Evolutionary conservation across 2,797 vertebrate species (phyloP), one percentile per base, ranked within the genome.

Genomic region (Lutjanus campechanus): DNA sequence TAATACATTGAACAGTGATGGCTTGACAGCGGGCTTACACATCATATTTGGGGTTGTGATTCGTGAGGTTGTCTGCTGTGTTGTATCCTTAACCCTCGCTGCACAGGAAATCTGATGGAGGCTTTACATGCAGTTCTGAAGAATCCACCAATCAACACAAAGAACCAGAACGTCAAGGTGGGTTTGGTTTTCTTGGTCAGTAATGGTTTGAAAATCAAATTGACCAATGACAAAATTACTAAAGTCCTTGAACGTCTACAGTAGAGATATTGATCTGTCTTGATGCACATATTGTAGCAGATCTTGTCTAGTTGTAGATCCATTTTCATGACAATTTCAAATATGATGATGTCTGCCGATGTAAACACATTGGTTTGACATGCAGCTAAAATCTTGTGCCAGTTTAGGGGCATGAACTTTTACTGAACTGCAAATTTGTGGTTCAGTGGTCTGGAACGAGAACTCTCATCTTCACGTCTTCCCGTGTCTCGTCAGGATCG

Each of bases 61-160:
- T 4, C 4, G 5, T 36, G 29, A 36, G 5, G 29, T 1, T 8
- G 25, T 22, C 25, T 61, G 36, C 50, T 66, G 49, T 50, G 77
- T 69, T 55, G 84, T 81, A n/a, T 85, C 86, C 97, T 98, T 99
- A 96, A 98, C 95, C 43, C 0, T 29, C 56, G 58, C 88, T 86
- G 92, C 89, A 99, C 96, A 97, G 98, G 98, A 85, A 99, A 98
- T 84, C 96, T 98, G 81, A 96, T 95, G 89, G 98, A 96, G 20
- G 98, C 98, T 2, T 92, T 99, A 12, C 97, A 98, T 17, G 98
- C 98, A 0, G 98, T 97, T 49, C 94, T 99, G 89, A 99, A 99
- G 93, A 99, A 99, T 83, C 98, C 98, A 44, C 98, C 98, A 4
- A 97, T 99, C 95, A 98, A 98, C 91, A 98, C 98, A 7, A 99